Conservation (phyloP, 2,888 invertebrate species). For the Ceraclea dissimilis region DNA sequence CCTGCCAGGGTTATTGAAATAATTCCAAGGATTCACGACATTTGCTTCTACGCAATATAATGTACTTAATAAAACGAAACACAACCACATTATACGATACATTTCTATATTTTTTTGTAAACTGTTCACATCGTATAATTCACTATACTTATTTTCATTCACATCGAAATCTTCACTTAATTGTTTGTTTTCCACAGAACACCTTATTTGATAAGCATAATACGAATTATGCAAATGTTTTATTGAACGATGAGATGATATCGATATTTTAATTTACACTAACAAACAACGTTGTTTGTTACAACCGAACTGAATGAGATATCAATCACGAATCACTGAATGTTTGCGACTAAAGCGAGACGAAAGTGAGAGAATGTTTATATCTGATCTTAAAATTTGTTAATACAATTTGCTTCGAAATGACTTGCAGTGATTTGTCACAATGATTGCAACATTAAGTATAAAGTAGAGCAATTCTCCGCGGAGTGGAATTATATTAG, state of each 20-base stretch:
- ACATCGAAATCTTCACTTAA: too few relatives aligned
- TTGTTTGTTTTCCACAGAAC: too few relatives aligned
- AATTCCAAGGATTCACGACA: neutral
- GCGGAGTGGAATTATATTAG: conserved; percentile 18
- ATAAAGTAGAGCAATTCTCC: neutral
- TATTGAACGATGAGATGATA: too few relatives aligned
- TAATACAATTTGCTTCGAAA: conserved; percentile 10
- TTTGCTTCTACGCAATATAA: neutral
- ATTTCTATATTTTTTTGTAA: neutral
- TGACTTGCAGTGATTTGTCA: conserved; percentile 8
- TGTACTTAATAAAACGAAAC: neutral
- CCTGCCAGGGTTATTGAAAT: neutral
- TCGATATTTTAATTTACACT: too few relatives aligned
- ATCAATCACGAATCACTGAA: conserved; percentile 4
- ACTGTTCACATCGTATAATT: neutral
- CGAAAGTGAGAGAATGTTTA: conserved; percentile 17
- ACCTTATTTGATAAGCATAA: too few relatives aligned
- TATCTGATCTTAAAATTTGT: conserved; percentile 6
- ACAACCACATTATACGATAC: neutral
- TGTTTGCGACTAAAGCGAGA: conserved; percentile 14
- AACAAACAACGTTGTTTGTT: neutral
- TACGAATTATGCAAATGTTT: too few relatives aligned
- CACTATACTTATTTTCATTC: neutral
- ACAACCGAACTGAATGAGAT: too few relatives aligned
- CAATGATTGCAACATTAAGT: conserved; percentile 8